Evolutionary conservation across 2,113 vertebrate species (phyloP).

Genomic region (Nothocercus nigrocapillus): DNA sequence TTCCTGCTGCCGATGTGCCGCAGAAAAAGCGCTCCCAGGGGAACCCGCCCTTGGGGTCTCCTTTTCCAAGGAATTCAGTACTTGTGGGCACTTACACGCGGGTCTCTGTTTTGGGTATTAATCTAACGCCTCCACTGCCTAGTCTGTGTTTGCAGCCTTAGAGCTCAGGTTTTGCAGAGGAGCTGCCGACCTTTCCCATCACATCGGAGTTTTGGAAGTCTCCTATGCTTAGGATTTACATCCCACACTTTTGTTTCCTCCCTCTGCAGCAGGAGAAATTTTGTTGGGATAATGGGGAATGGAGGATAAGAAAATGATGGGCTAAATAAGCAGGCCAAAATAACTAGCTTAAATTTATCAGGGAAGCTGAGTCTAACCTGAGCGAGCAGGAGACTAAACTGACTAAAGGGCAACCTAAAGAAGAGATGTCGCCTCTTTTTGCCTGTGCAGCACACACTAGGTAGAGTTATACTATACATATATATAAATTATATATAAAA

Average conservation of each 20-base stretch:
- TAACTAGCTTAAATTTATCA: background rate
- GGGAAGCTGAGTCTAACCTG: background rate
- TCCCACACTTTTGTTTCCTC: background rate
- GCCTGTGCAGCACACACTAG: fast-evolving
- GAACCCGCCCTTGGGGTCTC: background rate
- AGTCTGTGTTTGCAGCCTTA: background rate
- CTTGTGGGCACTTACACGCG: background rate
- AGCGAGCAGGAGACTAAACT: background rate
- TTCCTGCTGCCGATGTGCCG: background rate
- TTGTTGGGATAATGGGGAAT: background rate
- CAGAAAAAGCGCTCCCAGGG: background rate
- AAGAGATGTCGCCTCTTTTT: background rate
- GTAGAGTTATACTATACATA: too few relatives aligned
- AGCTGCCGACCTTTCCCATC: background rate
- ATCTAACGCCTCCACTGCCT: background rate
- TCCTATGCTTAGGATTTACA: background rate
- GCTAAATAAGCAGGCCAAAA: background rate
- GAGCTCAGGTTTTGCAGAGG: background rate
- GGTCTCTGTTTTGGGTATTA: background rate
- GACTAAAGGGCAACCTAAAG: background rate
- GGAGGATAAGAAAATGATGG: background rate
- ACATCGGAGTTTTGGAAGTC: background rate
- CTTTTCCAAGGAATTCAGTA: background rate
- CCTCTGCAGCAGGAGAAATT: background rate
- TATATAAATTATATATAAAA: too few relatives aligned